A percentile compares a stretch with the other conserved stretches of the same genome.
Evolutionary conservation across 2,888 invertebrate genomes (phyloP).

Genomic region (Polydrusus pterygomalis): DNA sequence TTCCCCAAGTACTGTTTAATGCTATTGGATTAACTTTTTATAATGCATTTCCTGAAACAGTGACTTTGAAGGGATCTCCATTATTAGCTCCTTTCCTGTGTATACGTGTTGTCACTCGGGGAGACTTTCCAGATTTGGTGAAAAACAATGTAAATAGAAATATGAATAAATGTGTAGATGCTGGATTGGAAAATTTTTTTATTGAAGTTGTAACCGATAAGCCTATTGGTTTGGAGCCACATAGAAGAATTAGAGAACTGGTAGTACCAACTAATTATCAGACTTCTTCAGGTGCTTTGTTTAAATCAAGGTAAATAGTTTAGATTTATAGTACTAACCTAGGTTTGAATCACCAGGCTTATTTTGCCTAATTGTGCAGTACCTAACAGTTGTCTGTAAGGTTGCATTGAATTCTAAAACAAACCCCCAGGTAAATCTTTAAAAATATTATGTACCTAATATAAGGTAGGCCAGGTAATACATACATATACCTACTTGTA

Average conservation of each 20-base stretch:
- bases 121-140: slow-evolving; percentile 94
- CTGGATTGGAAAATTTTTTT: slow-evolving; percentile 95
- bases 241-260: slow-evolving; percentile 88
- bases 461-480: too few relatives aligned
- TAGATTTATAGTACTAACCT: neutral
- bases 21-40: slow-evolving; percentile 91
- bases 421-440: too few relatives aligned
- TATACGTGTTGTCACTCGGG: slow-evolving; percentile 94
- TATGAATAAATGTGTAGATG: slow-evolving; percentile 89
- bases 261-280: slow-evolving; percentile 91
- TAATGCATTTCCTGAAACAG: slow-evolving; percentile 96
- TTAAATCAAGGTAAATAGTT: slow-evolving; percentile 79
- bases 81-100: slow-evolving; percentile 95
- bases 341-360: too few relatives aligned
- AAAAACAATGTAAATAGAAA: slow-evolving; percentile 90
- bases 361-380: too few relatives aligned
- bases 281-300: slow-evolving; percentile 93
- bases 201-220: slow-evolving; percentile 98
- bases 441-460: too few relatives aligned
- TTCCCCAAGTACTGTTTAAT: slow-evolving; percentile 93
- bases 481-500: too few relatives aligned
- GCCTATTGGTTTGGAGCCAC: slow-evolving; percentile 83
- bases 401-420: too few relatives aligned
- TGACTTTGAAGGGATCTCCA: slow-evolving; percentile 89
- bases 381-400: too few relatives aligned